Conservation (phyloP, 1,140 invertebrate species). For the Ctenoplectra terminalis region DNA sequence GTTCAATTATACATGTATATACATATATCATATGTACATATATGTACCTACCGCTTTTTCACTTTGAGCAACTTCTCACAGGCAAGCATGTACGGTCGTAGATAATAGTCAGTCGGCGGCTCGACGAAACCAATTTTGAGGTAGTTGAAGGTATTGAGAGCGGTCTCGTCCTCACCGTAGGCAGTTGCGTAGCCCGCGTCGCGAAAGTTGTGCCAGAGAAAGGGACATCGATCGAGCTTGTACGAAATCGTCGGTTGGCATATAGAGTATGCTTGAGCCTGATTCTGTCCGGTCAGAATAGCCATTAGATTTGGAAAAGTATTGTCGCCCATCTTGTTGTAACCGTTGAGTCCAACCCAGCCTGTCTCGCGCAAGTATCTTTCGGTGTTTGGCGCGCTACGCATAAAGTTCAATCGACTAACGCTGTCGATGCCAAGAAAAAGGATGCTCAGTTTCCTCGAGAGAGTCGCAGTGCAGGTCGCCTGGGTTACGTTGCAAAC, state of each 20-base stretch:
- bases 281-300: constrained; percentile 86
- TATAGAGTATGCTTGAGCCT: constrained; percentile 78
- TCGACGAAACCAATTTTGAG: constrained; percentile 89
- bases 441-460: constrained; percentile 85
- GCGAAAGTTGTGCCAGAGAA: constrained; percentile 91
- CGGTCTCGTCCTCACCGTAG: constrained; percentile 90
- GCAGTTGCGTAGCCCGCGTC: constrained; percentile 89
- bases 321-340: constrained; percentile 90
- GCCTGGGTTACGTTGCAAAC: not conserved
- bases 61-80: constrained; percentile 85
- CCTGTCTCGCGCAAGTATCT: constrained; percentile 85
- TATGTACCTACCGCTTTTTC: constrained; percentile 76
- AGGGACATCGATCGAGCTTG: constrained; percentile 86
- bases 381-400: constrained; percentile 90
- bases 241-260: constrained; percentile 82
- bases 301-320: constrained; percentile 93
- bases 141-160: constrained; percentile 92
- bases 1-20: too few species aligned
- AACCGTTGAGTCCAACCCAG: constrained; percentile 85
- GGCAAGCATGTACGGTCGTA: constrained; percentile 88
- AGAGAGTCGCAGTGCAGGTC: not conserved
- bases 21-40: too few species aligned
- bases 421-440: constrained; percentile 92
- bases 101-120: constrained; percentile 92
- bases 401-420: constrained; percentile 89